These are phyloP conservation scores for Eupleurogrammus muticus DNA, from an alignment of 2,797 vertebrate genomes.

Conservation along the genomic window DNA sequence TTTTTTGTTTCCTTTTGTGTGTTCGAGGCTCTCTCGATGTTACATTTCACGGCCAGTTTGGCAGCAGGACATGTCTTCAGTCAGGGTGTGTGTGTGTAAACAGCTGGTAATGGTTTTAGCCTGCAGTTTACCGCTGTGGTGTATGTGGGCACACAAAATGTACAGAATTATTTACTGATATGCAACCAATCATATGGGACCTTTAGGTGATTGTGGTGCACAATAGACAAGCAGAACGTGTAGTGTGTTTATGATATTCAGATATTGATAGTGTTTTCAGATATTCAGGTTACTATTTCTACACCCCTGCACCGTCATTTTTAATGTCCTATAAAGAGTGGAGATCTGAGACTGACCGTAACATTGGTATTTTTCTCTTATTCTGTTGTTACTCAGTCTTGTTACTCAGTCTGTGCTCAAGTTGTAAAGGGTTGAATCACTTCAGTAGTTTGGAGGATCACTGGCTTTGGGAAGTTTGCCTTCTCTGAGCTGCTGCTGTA, in stretches of 20 bases:
- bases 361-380: too few species aligned
- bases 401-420: too few species aligned
- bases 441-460: too few species aligned
- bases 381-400: too few species aligned
- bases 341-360: too few species aligned
- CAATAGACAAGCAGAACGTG: neutral
- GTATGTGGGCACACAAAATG: neutral
- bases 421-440: too few species aligned
- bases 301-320: neutral
- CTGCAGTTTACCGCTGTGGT: slow-evolving; percentile 12
- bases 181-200: neutral
- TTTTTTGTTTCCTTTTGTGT: slow-evolving; percentile 65
- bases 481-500: too few species aligned
- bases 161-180: neutral
- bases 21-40: slow-evolving; percentile 52
- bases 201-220: neutral
- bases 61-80: slow-evolving; percentile 77
- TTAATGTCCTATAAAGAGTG: neutral
- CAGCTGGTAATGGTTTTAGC: slow-evolving; percentile 77
- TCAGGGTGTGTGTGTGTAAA: slow-evolving; percentile 79
- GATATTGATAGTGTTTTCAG: slow-evolving; percentile 4
- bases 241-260: too few species aligned
- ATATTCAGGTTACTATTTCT: neutral
- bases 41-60: slow-evolving; percentile 81
- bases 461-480: too few species aligned